Conservation (phyloP, 2,797 vertebrate genomes). For the Percopsis omiscomaycus region DNA sequence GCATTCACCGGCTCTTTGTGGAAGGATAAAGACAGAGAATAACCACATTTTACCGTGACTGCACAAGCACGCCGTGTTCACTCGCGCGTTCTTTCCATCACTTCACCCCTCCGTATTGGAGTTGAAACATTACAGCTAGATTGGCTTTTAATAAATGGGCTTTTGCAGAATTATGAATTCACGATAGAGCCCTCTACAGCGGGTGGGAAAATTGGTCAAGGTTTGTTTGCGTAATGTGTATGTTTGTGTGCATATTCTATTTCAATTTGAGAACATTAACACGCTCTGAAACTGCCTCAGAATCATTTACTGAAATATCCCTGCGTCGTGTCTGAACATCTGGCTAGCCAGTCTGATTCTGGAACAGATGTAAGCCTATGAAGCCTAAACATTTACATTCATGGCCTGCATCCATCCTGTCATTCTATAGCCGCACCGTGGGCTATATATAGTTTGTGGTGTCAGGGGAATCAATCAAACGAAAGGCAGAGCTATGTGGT, state of each 20-base stretch:
- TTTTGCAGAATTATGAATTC: conserved; percentile 28
- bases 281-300: neutral
- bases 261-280: neutral
- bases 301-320: neutral
- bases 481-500: conserved; percentile 1
- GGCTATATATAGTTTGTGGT: conserved; percentile 45
- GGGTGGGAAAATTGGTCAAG: conserved; percentile 17
- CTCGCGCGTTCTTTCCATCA: conserved; percentile 14
- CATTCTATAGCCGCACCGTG: conserved; percentile 23
- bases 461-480: conserved; percentile 40
- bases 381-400: conserved; percentile 19
- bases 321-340: neutral
- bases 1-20: conserved; percentile 43
- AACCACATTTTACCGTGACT: neutral
- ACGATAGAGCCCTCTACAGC: conserved; percentile 18
- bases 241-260: neutral
- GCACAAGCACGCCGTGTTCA: conserved; percentile 41
- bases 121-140: conserved; percentile 36
- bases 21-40: conserved; percentile 24
- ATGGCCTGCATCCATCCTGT: conserved; percentile 17
- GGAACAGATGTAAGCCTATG: conserved; percentile 13
- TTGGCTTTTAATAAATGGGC: conserved; percentile 32
- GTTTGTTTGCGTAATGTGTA: conserved; percentile 27
- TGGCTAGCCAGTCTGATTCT: neutral
- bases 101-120: conserved; percentile 38